A percentile compares a stretch with the other conserved stretches of the same genome.
These are phyloP conservation scores for Hypotaenidia philippensis DNA, from an alignment of 2,797 vertebrate genomes.

Conservation along the genomic window DNA sequence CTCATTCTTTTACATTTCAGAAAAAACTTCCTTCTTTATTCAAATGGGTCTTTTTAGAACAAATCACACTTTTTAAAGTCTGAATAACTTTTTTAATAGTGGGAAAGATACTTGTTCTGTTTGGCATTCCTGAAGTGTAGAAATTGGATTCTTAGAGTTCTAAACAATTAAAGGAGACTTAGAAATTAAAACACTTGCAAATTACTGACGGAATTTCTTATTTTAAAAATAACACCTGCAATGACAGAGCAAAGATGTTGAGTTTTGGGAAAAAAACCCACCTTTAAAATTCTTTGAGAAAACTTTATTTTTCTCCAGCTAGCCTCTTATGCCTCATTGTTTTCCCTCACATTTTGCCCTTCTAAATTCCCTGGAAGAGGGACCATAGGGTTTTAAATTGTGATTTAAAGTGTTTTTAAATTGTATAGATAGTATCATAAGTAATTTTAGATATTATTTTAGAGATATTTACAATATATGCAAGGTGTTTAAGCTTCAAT, in stretches of 20 bases:
- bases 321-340: not conserved
- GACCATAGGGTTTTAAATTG: not conserved
- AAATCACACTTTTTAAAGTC: not conserved
- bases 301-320: not conserved
- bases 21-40: not conserved
- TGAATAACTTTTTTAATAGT: not conserved
- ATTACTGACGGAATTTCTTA: not conserved
- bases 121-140: not conserved
- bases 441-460: not conserved
- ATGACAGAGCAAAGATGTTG: not conserved
- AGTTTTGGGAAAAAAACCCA: not conserved
- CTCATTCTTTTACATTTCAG: not conserved
- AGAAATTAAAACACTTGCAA: not conserved
- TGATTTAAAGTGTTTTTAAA: not conserved
- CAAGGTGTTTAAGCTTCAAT: not conserved
- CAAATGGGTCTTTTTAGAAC: not conserved
- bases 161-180: not conserved
- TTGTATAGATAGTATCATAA: not conserved
- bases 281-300: not conserved
- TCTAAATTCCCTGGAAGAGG: not conserved
- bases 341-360: accelerated
- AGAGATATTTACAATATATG: not conserved
- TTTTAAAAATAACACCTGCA: not conserved
- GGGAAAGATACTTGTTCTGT: not conserved
- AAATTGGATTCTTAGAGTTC: not conserved